A percentile compares a stretch with the other conserved stretches of the same genome.
phyloP scores from a whole-genome alignment of 2,888 invertebrate genomes.

The Sympetrum striolatum region DNA sequence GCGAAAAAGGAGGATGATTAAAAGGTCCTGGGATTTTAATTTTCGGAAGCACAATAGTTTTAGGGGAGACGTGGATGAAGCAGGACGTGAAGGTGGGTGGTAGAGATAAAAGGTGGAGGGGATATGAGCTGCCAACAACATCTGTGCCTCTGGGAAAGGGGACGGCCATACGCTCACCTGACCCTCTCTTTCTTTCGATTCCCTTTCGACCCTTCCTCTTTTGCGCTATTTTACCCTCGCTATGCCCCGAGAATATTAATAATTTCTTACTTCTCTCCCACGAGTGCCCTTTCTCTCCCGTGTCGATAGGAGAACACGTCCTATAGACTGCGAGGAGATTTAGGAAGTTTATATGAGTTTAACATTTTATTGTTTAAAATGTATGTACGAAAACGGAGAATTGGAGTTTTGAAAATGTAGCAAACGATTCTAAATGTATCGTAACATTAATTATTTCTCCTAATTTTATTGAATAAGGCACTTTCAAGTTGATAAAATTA shows the following conservation, averaged over 20 bases:
- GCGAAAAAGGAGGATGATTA: neutral
- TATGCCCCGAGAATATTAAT: neutral
- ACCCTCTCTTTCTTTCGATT: neutral
- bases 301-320: no score
- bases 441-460: no score
- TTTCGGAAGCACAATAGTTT: constrained; percentile 10
- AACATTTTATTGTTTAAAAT: no score
- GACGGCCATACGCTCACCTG: constrained; percentile 27
- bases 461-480: no score
- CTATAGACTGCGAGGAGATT: no score
- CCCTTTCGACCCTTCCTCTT: neutral
- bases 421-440: no score
- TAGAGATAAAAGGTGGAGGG: neutral
- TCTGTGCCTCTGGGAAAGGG: neutral
- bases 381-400: no score
- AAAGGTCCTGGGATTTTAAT: constrained; percentile 31
- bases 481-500: no score
- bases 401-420: no score
- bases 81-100: neutral
- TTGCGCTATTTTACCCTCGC: neutral
- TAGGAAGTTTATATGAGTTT: no score
- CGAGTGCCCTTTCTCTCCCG: no score
- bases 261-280: no score
- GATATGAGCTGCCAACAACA: constrained; percentile 33
- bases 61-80: constrained; percentile 1